Percentiles rank a stretch among this genome's conserved stretches.
phyloP scores from a whole-genome alignment of 1,140 invertebrate species.

The Chymomyza costata region DNA sequence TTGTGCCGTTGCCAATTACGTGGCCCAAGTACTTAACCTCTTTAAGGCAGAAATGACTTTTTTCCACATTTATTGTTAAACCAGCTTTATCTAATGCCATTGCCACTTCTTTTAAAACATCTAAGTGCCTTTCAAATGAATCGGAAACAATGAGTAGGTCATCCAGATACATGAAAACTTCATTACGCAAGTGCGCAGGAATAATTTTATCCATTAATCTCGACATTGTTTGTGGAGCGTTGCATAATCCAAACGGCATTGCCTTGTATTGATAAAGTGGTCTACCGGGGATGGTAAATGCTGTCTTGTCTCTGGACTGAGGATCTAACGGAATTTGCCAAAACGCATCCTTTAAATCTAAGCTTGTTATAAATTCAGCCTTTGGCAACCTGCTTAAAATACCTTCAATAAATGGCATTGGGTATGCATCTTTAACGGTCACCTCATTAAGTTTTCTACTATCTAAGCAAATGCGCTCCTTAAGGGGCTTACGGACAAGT shows the following conservation, averaged over 20 bases:
- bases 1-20: not conserved
- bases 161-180: not conserved
- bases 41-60: not conserved
- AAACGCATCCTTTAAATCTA: constrained; percentile 60
- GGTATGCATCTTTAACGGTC: constrained; percentile 12
- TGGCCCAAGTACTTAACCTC: not conserved
- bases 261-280: constrained; percentile 27
- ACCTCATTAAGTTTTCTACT: constrained; percentile 1
- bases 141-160: not conserved
- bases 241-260: constrained; percentile 7
- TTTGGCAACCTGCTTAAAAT: constrained; percentile 30
- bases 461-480: constrained; percentile 7
- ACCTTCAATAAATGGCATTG: constrained; percentile 34
- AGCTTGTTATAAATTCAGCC: constrained; percentile 25
- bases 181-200: not conserved
- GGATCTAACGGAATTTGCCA: constrained; percentile 63
- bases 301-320: constrained; percentile 66
- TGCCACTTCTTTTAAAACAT: too few relatives aligned
- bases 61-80: not conserved
- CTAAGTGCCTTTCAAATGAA: not conserved
- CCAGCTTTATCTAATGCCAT: too few relatives aligned
- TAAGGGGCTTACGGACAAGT: constrained; percentile 1
- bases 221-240: constrained; percentile 4
- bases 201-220: constrained; percentile 2
- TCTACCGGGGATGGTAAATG: constrained; percentile 73